phyloP scores from a whole-genome alignment of 2,888 invertebrate species.

The Orthosia cruda region DNA sequence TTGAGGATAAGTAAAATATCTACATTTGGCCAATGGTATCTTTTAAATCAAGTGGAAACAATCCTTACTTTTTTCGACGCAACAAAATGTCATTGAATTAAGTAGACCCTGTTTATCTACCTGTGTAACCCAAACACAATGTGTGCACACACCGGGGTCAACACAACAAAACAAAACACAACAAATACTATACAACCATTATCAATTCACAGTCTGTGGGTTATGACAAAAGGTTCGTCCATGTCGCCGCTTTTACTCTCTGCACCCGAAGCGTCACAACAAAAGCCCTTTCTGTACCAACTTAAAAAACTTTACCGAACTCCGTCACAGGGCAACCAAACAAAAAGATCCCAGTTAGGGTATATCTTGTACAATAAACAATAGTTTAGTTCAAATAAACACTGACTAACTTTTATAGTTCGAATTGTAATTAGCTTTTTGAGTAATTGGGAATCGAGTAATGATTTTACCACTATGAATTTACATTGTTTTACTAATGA shows the following conservation, averaged over 20 bases:
- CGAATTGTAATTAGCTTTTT: not conserved
- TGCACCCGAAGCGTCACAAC: constrained; percentile 76
- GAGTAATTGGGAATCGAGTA: not conserved
- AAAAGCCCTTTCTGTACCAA: constrained; percentile 79
- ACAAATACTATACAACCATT: constrained; percentile 82
- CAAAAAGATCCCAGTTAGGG: constrained; percentile 58
- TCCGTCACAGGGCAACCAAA: constrained; percentile 64
- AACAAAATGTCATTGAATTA: constrained; percentile 26
- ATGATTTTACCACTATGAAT: not conserved
- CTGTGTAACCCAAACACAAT: constrained; percentile 37
- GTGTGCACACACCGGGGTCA: constrained; percentile 52
- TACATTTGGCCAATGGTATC: not conserved
- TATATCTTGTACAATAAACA: constrained; percentile 52
- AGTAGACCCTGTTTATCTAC: constrained; percentile 21
- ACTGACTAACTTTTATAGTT: not conserved
- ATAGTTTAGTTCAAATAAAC: constrained; percentile 46
- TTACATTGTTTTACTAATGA: too few species aligned
- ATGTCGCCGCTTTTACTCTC: constrained; percentile 78
- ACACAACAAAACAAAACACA: constrained; percentile 72
- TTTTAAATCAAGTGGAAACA: not conserved
- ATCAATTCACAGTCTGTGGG: constrained; percentile 87
- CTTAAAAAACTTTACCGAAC: constrained; percentile 75
- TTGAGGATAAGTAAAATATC: not conserved
- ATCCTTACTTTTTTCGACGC: not conserved
- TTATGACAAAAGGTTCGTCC: constrained; percentile 85